Base-by-base conservation (phyloP, 2,113 vertebrate genomes). In the Cisticola juncidis region DNA sequence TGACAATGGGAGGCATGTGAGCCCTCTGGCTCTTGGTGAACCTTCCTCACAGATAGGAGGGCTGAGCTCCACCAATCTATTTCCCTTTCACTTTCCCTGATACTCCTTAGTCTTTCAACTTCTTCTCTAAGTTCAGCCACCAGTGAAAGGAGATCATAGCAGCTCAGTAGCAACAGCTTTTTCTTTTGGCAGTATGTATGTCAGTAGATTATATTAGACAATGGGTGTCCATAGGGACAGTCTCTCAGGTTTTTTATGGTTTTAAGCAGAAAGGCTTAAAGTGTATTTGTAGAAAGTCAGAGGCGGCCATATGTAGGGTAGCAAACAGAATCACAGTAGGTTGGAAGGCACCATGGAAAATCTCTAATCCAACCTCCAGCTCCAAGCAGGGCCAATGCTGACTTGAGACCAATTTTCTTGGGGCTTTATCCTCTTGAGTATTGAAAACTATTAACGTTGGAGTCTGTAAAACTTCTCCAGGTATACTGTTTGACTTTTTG, bases 161-260 rank as follows among this genome's bases (percentile, higher is more conserved):
- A 93, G 38, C 74, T 92, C 51, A 45, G 33, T 50, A 81, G 33
- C 40, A 40, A 28, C 40, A 71, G 54, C 9, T 9, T 40, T 77
- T 78, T 95, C n/a, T 93, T 60, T 71, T 80, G 50, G 9, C 15
- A 38, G 16, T 77, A 15, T 88, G 8, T 85, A 90, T 50, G 66
- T 92, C 92, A 88, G 38, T 82, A 84, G 58, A 80, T 93, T 78
- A 25, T 70, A 77, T 58, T n/a, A 93, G 68, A 77, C 82, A 90
- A 65, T 54, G 51, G 6, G 22, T 22, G 19, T 58, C 62, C 71
- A 23, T 16, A 61, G 28, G 76, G 9, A 47, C 29, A 69, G 11
- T 66, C 25, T 54, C 23, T 64, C 35, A 4, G 15, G 31, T 11
- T 3, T 74, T 92, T 70, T 70, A 42, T 60, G 42, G 4, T 71